Evolutionary conservation across 2,888 invertebrate species (phyloP).

Genomic region (Dichetophora obliterata): DNA sequence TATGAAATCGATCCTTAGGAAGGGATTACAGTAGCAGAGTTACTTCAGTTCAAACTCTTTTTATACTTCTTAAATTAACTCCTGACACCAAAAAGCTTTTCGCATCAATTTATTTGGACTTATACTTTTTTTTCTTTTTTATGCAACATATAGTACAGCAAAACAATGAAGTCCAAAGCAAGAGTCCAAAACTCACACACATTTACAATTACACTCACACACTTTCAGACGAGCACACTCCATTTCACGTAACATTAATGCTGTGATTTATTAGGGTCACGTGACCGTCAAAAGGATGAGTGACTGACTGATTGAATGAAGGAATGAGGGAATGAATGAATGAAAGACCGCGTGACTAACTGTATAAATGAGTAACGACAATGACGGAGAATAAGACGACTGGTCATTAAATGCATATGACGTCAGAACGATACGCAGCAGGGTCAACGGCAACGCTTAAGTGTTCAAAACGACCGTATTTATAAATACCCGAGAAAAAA

Average conservation of each 20-base stretch:
- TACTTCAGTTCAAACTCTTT: background rate
- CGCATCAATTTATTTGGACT: background rate
- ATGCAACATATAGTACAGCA: conserved; percentile 36
- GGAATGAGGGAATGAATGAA: conserved; percentile 11
- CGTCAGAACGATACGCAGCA: background rate
- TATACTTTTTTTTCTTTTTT: background rate
- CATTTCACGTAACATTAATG: conserved; percentile 71
- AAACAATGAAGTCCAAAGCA: conserved; percentile 40
- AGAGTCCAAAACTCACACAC: conserved; percentile 29
- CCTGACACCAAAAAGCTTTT: background rate
- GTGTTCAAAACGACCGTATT: background rate
- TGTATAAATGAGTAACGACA: background rate
- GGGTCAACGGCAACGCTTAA: background rate
- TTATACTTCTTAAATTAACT: background rate
- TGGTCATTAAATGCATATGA: background rate
- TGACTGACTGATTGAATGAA: conserved; percentile 27
- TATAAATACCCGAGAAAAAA: too few species aligned
- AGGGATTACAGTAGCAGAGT: background rate
- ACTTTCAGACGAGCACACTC: conserved; percentile 56
- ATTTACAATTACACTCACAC: conserved; percentile 11
- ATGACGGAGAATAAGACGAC: background rate
- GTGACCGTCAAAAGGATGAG: conserved; percentile 69
- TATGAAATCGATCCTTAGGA: too few species aligned
- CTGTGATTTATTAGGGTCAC: conserved; percentile 71
- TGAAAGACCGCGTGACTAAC: background rate